Evolutionary conservation across 2,113 vertebrate species (phyloP), one percentile per base, ranked within the genome.

Genomic region (Ploceus nigricollis): DNA sequence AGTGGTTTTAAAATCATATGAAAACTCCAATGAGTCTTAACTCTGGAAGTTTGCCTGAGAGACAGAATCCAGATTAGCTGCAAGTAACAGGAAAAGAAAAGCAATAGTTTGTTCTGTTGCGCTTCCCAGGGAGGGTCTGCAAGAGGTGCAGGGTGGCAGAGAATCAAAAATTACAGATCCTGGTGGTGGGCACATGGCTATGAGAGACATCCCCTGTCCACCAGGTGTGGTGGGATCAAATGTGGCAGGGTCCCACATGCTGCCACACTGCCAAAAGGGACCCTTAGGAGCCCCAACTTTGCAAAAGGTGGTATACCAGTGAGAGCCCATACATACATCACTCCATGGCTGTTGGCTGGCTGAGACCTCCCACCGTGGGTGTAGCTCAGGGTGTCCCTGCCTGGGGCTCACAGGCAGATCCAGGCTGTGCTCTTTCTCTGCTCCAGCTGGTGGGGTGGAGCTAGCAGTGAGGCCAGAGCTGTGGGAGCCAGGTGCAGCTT

Each of bases 51-150:
- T 69, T 94, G 70, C 64, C 75, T 94, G 71, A 88, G 71, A 94
- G 44, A 89, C 58, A 90, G 82, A 72, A 39, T 93, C 72, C 82
- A 88, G 40, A 86, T 73, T 82, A 92, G 60, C 72, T 78, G 88
- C 79, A 87, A 84, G 68, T 73, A 94, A 86, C 24, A 87, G 47
- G 53, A 68, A 81, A 92, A 93, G 19, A 71, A 93, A 94, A 92
- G 42, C 82, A 93, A 68, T 35, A 50, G 7, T 80, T 94, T 90
- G 53, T 85, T 58, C 56, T 23, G 3, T 56, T 61, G 23, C 28
- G 47, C 19, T 58, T 82, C 54, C 60, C n/a, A 63, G 35, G 22
- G 22, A 54, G 47, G n/a, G 42, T 58, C 35, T 87, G 66, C 66
- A 72, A 63, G 69, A 50, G 70, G 27, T 1, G 4, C 20, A 69